Conservation (phyloP, 2,888 invertebrate genomes). For the Nematopogon swammerdamellus region DNA sequence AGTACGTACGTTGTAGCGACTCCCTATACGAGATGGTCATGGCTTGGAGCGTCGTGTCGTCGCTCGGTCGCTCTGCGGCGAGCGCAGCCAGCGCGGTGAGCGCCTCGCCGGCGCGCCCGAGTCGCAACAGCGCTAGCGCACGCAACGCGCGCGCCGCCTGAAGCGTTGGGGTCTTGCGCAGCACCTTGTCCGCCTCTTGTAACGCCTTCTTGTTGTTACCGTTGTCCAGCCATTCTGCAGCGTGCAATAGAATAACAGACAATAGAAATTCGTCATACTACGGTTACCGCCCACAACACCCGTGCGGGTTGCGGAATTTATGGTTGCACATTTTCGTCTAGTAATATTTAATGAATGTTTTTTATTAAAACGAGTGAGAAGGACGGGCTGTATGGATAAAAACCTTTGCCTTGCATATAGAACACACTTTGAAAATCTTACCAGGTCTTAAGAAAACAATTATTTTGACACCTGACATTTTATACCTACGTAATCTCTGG, state of each 20-base stretch:
- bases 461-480: neutral
- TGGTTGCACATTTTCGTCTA: too few relatives aligned
- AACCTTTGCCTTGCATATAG: too few relatives aligned
- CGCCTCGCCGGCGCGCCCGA: slow-evolving; percentile 82
- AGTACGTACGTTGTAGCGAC: slow-evolving; percentile 78
- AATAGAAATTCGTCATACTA: slow-evolving; percentile 15
- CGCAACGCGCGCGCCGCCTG: slow-evolving; percentile 91
- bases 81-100: slow-evolving; percentile 70
- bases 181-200: slow-evolving; percentile 93
- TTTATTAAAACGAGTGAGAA: too few relatives aligned
- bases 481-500: too few relatives aligned
- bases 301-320: too few relatives aligned
- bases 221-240: slow-evolving; percentile 88
- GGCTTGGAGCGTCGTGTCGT: slow-evolving; percentile 92
- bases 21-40: slow-evolving; percentile 95
- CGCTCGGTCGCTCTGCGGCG: slow-evolving; percentile 76
- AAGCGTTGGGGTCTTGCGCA: slow-evolving; percentile 88
- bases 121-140: slow-evolving; percentile 84
- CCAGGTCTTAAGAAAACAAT: too few relatives aligned
- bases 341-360: too few relatives aligned
- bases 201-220: slow-evolving; percentile 96
- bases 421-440: neutral
- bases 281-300: too few relatives aligned
- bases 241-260: too few relatives aligned
- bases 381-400: too few relatives aligned